Evolutionary conservation across 2,797 vertebrate species (phyloP).

Genomic region (Arrhamphus sclerolepis): DNA sequence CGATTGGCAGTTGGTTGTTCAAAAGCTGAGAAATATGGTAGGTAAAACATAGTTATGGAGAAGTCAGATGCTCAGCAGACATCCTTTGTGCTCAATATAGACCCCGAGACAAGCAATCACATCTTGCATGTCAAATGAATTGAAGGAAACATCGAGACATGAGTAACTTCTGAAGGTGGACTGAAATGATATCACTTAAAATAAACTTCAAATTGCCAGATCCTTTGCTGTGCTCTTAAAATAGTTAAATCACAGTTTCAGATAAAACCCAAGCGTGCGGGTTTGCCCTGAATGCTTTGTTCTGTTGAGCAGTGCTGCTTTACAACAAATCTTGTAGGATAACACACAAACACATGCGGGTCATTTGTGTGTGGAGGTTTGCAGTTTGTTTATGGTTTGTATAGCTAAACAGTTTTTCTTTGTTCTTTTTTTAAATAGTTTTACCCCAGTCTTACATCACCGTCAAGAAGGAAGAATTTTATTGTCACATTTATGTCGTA

Average conservation of each 20-base stretch:
- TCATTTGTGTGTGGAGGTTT: too few species aligned
- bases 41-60: slow-evolving; percentile 51
- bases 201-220: slow-evolving; percentile 45
- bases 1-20: slow-evolving; percentile 61
- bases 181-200: slow-evolving; percentile 48
- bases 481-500: too few species aligned
- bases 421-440: too few species aligned
- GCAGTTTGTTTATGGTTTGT: too few species aligned
- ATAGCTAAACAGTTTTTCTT: too few species aligned
- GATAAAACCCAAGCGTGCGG: too few species aligned
- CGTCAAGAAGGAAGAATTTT: too few species aligned
- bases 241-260: slow-evolving; percentile 21
- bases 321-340: too few species aligned
- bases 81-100: slow-evolving; percentile 46
- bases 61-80: slow-evolving; percentile 49
- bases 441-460: too few species aligned
- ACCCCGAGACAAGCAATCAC: slow-evolving; percentile 49
- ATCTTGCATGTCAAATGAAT: slow-evolving; percentile 62
- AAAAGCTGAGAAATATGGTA: slow-evolving; percentile 41
- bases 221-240: slow-evolving; percentile 22
- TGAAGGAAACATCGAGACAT: slow-evolving; percentile 37
- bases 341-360: too few species aligned
- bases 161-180: slow-evolving; percentile 34
- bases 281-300: too few species aligned
- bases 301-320: too few species aligned